phyloP scores from a whole-genome alignment of 1,140 invertebrate species.

The Eciton burchellii region DNA sequence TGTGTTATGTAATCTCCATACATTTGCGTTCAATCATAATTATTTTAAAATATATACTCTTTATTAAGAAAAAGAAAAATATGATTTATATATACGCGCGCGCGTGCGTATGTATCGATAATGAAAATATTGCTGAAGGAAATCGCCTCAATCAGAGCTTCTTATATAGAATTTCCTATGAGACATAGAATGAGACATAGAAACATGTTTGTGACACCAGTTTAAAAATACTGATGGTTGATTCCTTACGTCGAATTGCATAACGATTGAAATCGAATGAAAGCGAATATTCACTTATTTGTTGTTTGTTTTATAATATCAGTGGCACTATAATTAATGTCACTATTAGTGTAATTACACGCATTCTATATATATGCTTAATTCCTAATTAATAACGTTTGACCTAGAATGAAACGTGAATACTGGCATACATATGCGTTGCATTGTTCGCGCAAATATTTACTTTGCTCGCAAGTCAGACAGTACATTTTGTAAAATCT shows the following conservation, averaged over 20 bases:
- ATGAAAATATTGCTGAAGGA: background rate
- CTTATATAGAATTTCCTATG: too few relatives aligned
- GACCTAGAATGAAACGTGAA: constrained; percentile 57
- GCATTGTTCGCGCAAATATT: constrained; percentile 55
- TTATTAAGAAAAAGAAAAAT: too few relatives aligned
- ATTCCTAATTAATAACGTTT: constrained; percentile 58
- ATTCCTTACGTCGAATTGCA: constrained; percentile 16
- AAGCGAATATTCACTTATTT: constrained; percentile 26
- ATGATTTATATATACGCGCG: background rate
- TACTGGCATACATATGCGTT: constrained; percentile 14
- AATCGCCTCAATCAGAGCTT: background rate
- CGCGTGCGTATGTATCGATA: too few relatives aligned
- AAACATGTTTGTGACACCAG: background rate
- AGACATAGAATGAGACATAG: too few relatives aligned
- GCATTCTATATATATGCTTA: constrained; percentile 49
- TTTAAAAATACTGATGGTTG: background rate
- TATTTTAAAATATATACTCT: background rate
- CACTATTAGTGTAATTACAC: constrained; percentile 59
- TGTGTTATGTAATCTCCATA: background rate
- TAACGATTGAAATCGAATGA: background rate
- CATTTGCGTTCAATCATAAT: constrained; percentile 1
- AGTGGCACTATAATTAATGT: constrained; percentile 56
- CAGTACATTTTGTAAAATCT: constrained; percentile 52
- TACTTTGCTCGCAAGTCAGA: constrained; percentile 45
- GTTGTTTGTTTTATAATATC: constrained; percentile 49